A percentile compares a stretch with the other conserved stretches of the same genome.
phyloP scores from a whole-genome alignment of 1,140 invertebrate species.

The Acyrthosiphon pisum region DNA sequence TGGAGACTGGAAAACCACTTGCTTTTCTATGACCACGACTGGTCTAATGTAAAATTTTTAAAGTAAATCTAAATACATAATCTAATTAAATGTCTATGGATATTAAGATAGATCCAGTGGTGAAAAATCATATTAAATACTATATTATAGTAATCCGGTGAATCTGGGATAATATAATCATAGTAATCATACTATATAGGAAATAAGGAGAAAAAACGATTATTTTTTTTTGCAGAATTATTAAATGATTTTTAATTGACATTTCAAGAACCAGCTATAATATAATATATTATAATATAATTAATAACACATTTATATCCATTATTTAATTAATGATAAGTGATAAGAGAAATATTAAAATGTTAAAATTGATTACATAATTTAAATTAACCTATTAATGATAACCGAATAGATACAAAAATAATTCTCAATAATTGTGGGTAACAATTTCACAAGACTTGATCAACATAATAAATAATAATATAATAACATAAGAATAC shows the following conservation, averaged over 20 bases:
- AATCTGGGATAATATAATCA: too few relatives aligned
- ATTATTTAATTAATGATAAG: background rate
- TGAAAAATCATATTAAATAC: background rate
- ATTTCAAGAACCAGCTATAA: background rate
- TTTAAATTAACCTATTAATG: background rate
- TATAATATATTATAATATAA: too few relatives aligned
- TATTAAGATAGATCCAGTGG: too few relatives aligned
- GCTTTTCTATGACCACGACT: too few relatives aligned
- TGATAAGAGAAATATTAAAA: background rate
- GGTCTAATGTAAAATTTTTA: too few relatives aligned
- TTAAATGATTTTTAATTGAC: background rate
- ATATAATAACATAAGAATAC: background rate
- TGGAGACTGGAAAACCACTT: too few relatives aligned
- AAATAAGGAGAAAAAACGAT: background rate
- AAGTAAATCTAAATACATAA: too few relatives aligned
- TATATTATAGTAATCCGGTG: background rate
- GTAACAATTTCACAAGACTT: background rate
- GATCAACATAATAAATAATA: too few relatives aligned
- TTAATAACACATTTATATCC: too few relatives aligned
- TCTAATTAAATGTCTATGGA: too few relatives aligned
- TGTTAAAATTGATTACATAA: background rate
- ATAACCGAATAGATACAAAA: background rate
- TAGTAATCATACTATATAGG: too few relatives aligned
- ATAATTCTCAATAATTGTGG: background rate
- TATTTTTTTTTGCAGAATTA: background rate